phyloP scores from a whole-genome alignment of 2,113 vertebrate genomes.

The Menidia beryllina region DNA sequence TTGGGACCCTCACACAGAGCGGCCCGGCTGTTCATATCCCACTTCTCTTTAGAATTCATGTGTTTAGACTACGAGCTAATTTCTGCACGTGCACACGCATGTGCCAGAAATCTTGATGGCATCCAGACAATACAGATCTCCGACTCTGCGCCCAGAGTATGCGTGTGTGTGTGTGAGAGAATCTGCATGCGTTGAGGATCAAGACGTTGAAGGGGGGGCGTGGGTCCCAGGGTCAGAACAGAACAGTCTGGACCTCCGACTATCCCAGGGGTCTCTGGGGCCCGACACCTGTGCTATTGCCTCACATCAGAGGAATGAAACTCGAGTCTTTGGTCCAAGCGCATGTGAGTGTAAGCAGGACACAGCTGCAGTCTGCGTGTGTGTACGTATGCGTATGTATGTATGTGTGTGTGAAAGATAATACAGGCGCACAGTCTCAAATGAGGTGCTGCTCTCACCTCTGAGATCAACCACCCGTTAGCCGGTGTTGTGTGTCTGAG shows the following conservation, averaged over 20 bases:
- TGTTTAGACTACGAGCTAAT: conserved; percentile 65
- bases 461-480: conserved; percentile 61
- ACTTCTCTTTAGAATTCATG: conserved; percentile 65
- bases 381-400: conserved; percentile 12
- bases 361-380: conserved; percentile 66
- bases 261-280: conserved; percentile 63
- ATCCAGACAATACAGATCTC: conserved; percentile 34
- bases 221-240: conserved; percentile 66
- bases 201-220: conserved; percentile 25
- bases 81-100: conserved; percentile 36
- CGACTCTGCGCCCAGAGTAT: conserved; percentile 28
- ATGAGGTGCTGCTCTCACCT: conserved; percentile 67
- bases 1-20: conserved; percentile 13
- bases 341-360: conserved; percentile 68
- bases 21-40: neutral
- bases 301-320: conserved; percentile 73
- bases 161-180: neutral
- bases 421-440: conserved; percentile 15
- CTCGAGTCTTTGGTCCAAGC: conserved; percentile 42
- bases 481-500: conserved; percentile 23
- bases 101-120: conserved; percentile 49
- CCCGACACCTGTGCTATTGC: conserved; percentile 75
- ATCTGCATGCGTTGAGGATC: conserved; percentile 26
- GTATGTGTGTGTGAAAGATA: conserved; percentile 27
- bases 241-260: conserved; percentile 54